Evolutionary conservation across 64 coral and sea anemone species (phyloP).

Genomic region (Stichodactyla helianthus): DNA sequence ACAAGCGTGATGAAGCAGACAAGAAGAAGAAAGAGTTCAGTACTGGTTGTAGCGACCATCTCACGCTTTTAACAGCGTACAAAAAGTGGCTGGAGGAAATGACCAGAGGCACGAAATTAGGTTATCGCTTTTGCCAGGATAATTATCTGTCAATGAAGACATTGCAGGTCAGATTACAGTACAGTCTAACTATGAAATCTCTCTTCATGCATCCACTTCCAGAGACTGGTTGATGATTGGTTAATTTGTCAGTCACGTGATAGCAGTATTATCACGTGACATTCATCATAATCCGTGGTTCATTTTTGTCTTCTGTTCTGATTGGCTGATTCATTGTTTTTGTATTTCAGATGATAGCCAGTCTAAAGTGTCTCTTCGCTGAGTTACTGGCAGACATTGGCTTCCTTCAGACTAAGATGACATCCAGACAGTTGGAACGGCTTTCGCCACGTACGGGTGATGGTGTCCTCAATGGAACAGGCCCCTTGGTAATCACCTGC

Average conservation of each 20-base stretch:
- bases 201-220: no score
- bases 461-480: conserved; percentile 69
- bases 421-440: conserved; percentile 68
- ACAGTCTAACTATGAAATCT: not conserved
- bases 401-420: conserved; percentile 67
- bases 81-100: conserved; percentile 60
- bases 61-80: conserved; percentile 73
- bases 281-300: no score
- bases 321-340: not conserved
- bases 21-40: conserved; percentile 81
- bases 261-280: no score
- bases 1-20: conserved; percentile 86
- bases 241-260: no score
- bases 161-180: conserved; percentile 46
- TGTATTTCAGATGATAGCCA: conserved; percentile 73
- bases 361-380: conserved; percentile 80
- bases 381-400: conserved; percentile 84
- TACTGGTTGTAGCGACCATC: conserved; percentile 72
- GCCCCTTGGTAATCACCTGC: conserved; percentile 21
- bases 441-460: conserved; percentile 81
- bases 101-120: conserved; percentile 27
- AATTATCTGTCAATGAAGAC: conserved; percentile 84
- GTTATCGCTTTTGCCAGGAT: conserved; percentile 57
- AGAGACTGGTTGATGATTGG: no score
- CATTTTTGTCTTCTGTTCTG: no score